Percentiles rank a stretch among this genome's conserved stretches.
phyloP scores from a whole-genome alignment of 2,113 vertebrate genomes.

The Pseudopodoces humilis region DNA sequence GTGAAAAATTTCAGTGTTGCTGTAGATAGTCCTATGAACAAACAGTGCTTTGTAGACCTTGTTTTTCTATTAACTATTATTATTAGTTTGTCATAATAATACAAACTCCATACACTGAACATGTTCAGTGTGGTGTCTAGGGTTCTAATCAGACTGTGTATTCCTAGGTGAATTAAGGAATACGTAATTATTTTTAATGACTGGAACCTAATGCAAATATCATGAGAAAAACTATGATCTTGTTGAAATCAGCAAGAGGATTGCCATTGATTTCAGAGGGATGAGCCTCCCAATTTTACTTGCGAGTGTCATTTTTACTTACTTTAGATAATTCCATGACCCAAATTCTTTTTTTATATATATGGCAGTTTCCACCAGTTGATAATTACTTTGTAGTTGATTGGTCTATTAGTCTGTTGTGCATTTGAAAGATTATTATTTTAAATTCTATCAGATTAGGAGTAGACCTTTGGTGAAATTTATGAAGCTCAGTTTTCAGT shows the following conservation, averaged over 20 bases:
- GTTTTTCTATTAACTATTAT: background rate
- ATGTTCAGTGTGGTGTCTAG: background rate
- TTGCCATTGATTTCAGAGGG: background rate
- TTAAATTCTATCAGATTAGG: background rate
- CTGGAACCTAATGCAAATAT: background rate
- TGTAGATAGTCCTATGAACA: background rate
- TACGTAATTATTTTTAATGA: background rate
- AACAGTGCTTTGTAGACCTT: background rate
- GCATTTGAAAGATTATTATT: constrained; percentile 1
- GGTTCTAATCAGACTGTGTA: background rate
- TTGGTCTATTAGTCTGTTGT: background rate
- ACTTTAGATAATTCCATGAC: background rate
- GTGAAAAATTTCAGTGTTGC: background rate
- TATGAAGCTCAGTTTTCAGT: constrained; percentile 42
- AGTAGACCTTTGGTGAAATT: constrained; percentile 2
- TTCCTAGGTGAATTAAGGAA: background rate
- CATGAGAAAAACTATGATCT: background rate
- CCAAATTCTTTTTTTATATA: background rate
- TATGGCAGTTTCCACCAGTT: background rate
- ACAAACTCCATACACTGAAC: background rate
- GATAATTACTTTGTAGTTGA: background rate
- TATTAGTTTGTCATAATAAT: background rate
- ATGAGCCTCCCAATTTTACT: background rate
- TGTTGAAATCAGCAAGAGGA: background rate
- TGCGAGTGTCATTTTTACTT: background rate